A percentile compares a stretch with the other conserved stretches of the same genome.
phyloP scores from a whole-genome alignment of 2,888 invertebrate species.

The Caenorhabditis japonica region DNA sequence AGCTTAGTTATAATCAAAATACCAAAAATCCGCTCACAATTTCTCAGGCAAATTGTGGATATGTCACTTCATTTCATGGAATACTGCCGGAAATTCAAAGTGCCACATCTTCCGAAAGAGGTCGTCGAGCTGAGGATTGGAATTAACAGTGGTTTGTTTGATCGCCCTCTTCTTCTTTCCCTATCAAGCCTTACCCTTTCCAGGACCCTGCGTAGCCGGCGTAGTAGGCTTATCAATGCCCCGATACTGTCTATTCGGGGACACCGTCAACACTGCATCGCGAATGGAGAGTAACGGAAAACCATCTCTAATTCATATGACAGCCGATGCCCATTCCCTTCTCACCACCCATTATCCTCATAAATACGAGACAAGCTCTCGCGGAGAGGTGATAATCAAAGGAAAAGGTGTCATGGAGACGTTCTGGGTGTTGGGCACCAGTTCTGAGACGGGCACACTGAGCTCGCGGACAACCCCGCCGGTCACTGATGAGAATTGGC shows the following conservation, averaged over 20 bases:
- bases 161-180: not conserved
- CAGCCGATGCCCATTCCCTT: slow-evolving; percentile 61
- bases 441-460: not conserved
- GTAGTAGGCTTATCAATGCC: slow-evolving; percentile 72
- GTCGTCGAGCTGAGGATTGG: slow-evolving; percentile 71
- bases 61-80: slow-evolving; percentile 67
- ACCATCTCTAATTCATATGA: slow-evolving; percentile 67
- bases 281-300: slow-evolving; percentile 74
- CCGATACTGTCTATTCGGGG: slow-evolving; percentile 73
- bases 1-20: too few relatives aligned
- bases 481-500: slow-evolving; percentile 21
- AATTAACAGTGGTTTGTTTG: slow-evolving; percentile 64
- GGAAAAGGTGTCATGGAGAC: slow-evolving; percentile 59
- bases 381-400: slow-evolving; percentile 71
- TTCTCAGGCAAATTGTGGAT: slow-evolving; percentile 63
- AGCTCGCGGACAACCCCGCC: slow-evolving; percentile 12
- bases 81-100: slow-evolving; percentile 59
- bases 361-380: slow-evolving; percentile 66
- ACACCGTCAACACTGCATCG: slow-evolving; percentile 72
- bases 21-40: too few relatives aligned
- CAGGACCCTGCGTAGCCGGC: slow-evolving; percentile 68
- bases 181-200: slow-evolving; percentile 8
- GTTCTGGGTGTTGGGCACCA: slow-evolving; percentile 29
- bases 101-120: slow-evolving; percentile 71
- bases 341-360: slow-evolving; percentile 63